Percentiles rank a stretch among this genome's conserved stretches.
Evolutionary conservation across 2,797 vertebrate species (phyloP).

Genomic region (Alca torda): DNA sequence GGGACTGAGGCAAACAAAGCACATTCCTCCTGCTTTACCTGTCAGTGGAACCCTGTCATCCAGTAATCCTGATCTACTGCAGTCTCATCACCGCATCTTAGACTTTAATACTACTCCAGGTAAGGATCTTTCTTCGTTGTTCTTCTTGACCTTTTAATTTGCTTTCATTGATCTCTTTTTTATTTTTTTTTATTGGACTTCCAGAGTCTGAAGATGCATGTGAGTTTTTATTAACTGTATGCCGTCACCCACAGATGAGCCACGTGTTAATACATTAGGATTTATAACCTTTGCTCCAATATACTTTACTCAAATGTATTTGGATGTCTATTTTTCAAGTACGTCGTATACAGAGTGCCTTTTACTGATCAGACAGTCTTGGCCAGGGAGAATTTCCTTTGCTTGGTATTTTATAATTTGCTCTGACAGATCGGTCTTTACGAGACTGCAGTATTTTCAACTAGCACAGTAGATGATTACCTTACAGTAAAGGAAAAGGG

Average conservation of each 20-base stretch:
- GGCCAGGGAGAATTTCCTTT: not conserved
- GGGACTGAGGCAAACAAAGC: slow-evolving; percentile 94
- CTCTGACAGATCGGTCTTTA: not conserved
- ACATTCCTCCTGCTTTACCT: slow-evolving; percentile 91
- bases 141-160: not conserved
- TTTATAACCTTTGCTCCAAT: not conserved
- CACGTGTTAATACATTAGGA: not conserved
- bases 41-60: slow-evolving; percentile 96
- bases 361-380: not conserved
- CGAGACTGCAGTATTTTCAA: not conserved
- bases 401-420: not conserved
- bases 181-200: not conserved
- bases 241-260: not conserved
- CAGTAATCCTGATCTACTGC: slow-evolving; percentile 95
- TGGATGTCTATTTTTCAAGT: not conserved
- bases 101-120: slow-evolving; percentile 97
- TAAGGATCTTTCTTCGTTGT: slow-evolving; percentile 49
- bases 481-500: not conserved
- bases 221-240: not conserved
- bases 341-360: not conserved
- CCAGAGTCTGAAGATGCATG: not conserved
- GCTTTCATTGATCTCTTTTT: not conserved
- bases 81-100: slow-evolving; percentile 97
- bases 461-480: not conserved
- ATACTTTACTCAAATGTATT: not conserved